phyloP scores from a whole-genome alignment of 2,888 invertebrate species.

The Drosophila mettleri region DNA sequence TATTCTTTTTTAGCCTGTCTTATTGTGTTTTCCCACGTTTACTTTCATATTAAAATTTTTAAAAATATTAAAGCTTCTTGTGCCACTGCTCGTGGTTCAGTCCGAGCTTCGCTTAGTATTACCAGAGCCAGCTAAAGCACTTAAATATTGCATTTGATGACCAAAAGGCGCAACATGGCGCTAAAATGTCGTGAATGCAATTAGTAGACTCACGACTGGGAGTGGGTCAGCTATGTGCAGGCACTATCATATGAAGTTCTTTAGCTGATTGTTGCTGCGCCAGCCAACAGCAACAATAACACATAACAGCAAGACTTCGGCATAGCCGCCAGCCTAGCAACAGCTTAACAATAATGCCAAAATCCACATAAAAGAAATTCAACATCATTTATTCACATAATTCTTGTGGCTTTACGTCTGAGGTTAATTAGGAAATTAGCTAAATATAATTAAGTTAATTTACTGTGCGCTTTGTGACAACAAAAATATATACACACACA shows the following conservation, averaged over 20 bases:
- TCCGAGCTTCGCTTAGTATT: slow-evolving; percentile 1
- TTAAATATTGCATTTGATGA: slow-evolving; percentile 52
- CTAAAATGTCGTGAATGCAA: slow-evolving; percentile 63
- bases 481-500: slow-evolving; percentile 37
- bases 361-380: slow-evolving; percentile 38
- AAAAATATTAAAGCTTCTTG: neutral
- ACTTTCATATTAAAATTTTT: neutral
- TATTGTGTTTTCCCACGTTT: too few relatives aligned
- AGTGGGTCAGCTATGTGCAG: slow-evolving; percentile 12
- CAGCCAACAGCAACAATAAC: slow-evolving; percentile 13
- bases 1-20: too few relatives aligned
- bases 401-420: slow-evolving; percentile 59
- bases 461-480: slow-evolving; percentile 51
- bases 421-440: slow-evolving; percentile 77
- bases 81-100: slow-evolving; percentile 3
- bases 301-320: slow-evolving; percentile 1
- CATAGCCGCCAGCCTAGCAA: slow-evolving; percentile 23
- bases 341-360: slow-evolving; percentile 21
- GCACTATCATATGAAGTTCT: slow-evolving; percentile 11
- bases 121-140: slow-evolving; percentile 28
- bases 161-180: slow-evolving; percentile 57
- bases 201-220: slow-evolving; percentile 37
- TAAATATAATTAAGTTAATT: slow-evolving; percentile 77
- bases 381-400: slow-evolving; percentile 48
- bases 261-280: slow-evolving; percentile 28